Conservation (phyloP, 2,797 vertebrate genomes). For the Scleropages formosus region DNA sequence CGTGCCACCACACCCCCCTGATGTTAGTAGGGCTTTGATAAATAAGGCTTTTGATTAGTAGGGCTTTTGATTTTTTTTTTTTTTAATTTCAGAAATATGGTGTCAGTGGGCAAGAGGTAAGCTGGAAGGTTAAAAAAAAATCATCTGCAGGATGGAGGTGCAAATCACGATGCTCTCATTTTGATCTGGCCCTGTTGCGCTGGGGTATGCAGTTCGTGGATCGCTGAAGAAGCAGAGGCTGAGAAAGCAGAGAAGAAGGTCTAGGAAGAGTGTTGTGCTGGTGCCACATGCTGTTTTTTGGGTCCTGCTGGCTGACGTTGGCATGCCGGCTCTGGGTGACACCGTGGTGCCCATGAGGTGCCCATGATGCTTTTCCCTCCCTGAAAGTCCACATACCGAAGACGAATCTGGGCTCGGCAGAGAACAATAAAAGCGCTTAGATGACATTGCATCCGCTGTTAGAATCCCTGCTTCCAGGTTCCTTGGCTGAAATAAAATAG, state of each 20-base stretch:
- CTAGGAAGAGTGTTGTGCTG: background rate
- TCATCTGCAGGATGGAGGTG: background rate
- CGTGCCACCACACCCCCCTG: slow-evolving; percentile 29
- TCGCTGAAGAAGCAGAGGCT: background rate
- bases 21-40: slow-evolving; percentile 38
- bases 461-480: no score
- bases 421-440: no score
- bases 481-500: no score
- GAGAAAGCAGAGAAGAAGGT: slow-evolving; percentile 2
- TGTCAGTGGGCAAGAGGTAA: background rate
- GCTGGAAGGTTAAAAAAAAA: slow-evolving; percentile 3
- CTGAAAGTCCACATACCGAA: no score
- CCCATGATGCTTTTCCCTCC: no score
- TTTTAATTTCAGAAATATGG: slow-evolving; percentile 1
- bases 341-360: no score
- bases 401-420: no score
- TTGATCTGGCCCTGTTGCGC: slow-evolving; percentile 28
- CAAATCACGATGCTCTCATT: slow-evolving; percentile 20
- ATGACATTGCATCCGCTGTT: no score
- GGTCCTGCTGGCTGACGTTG: no score
- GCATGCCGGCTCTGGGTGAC: no score
- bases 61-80: background rate
- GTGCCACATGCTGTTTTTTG: no score
- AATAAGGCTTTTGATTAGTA: no score
- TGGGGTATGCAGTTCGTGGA: slow-evolving; percentile 19